Conservation (phyloP, 2,888 invertebrate species). For the Clivina fossor region DNA sequence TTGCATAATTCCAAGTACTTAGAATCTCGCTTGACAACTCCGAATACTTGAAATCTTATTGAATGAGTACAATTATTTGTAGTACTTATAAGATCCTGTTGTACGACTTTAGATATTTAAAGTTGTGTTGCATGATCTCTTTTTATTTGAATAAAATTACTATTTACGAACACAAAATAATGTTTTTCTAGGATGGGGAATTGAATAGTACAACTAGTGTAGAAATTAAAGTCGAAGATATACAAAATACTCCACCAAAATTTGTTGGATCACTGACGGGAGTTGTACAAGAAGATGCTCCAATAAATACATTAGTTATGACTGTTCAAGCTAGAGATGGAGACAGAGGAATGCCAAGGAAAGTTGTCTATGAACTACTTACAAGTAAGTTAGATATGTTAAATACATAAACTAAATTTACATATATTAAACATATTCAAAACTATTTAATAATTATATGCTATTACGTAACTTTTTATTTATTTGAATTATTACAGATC, state of each 20-base stretch:
- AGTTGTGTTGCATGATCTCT: no score
- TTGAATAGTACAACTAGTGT: conserved; percentile 73
- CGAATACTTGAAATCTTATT: no score
- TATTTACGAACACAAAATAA: conserved; percentile 1
- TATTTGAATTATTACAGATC: conserved; percentile 62
- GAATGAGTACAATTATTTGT: no score
- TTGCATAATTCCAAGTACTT: no score
- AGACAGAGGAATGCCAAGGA: conserved; percentile 79
- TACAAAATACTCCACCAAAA: conserved; percentile 84
- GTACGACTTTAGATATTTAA: conserved; percentile 5
- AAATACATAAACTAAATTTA: no score
- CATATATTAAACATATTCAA: neutral
- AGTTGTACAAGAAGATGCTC: conserved; percentile 78
- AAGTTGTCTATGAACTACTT: conserved; percentile 74
- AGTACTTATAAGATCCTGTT: neutral
- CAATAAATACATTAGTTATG: conserved; percentile 79
- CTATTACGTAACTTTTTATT: conserved; percentile 10
- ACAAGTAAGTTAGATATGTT: conserved; percentile 67
- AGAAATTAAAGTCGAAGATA: conserved; percentile 77
- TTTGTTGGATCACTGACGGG: conserved; percentile 80
- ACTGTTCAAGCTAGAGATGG: conserved; percentile 81
- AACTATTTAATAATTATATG: conserved; percentile 8
- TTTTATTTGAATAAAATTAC: no score
- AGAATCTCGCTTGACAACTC: no score
- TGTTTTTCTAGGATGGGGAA: conserved; percentile 68